Base-by-base conservation (phyloP, 2,888 invertebrate genomes). In the Antheraea yamamai region DNA sequence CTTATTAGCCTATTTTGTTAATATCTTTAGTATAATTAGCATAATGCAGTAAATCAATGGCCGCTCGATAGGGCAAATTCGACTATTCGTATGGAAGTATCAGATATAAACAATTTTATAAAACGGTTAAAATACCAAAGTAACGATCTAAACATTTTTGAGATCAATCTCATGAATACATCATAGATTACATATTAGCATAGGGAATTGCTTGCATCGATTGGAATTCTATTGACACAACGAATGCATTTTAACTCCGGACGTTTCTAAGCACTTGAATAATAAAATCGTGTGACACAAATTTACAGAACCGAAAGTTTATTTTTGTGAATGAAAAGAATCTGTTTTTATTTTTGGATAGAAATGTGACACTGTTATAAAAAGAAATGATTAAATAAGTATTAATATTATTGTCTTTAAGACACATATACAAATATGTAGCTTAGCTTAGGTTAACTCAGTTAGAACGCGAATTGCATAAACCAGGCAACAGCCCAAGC, bases 141-240 rank as follows among this genome's bases (percentile, higher is more conserved):
- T 88, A 90, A 90, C 82, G 88, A 90, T 85, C 85, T 88, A 82
- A 85, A 89, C 89, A 90, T 88, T 87, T 66, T 30, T 66, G 87
- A 89, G 81, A 85, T 82, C 84, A 83, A 84, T 87, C 86, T 91
- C 89, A 91, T 91, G 92, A 92, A 92, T 92, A 91, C 83, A 86
- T 89, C 89, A 91, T 83, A 80, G 68, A 82, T 81, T 86, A 85
- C 85, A 88, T 85, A 87, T 89, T 88, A 86, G 86, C 88, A 86
- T 86, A 81, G 88, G 87, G 88, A 84, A 86, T 88, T 90, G 86
- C 86, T 78, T 78, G 79, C 80, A 80, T 78, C 76, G 68, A 75
- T 78, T 71, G 26, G 73, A 61, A 61, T 61, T 23, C 23, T 61
- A 23, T 23, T 2, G 35, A 23, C 20, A 18, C 3, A 20, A 8